Percentiles rank a stretch among this genome's conserved stretches.
Conservation (phyloP, 2,888 invertebrate species). For the Chirona hameri region DNA sequence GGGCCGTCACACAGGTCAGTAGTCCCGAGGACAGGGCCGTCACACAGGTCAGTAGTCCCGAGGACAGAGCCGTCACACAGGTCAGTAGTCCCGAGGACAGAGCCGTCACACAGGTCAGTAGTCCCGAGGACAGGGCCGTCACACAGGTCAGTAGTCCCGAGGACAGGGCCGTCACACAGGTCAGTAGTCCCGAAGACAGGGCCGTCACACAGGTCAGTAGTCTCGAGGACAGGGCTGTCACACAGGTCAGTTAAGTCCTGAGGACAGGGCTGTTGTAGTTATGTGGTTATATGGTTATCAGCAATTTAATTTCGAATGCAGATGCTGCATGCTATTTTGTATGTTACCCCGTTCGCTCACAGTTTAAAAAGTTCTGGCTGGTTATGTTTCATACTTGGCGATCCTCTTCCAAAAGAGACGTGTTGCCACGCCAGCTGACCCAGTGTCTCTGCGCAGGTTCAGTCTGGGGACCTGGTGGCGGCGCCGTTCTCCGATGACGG, state of each 20-base stretch:
- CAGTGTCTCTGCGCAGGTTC: neutral
- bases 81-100: no score
- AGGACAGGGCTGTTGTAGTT: neutral
- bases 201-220: neutral
- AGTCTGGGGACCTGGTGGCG: neutral
- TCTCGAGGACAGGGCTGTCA: neutral
- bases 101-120: no score
- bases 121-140: neutral
- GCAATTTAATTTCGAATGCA: no score
- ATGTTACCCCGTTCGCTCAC: no score
- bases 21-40: no score
- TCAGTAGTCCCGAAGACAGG: neutral
- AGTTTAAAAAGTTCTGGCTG: no score
- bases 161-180: neutral
- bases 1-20: no score
- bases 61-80: neutral
- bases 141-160: no score
- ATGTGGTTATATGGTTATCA: no score
- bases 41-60: neutral
- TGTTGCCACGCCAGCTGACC: neutral
- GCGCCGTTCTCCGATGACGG: conserved; percentile 5
- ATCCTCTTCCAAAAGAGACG: no score
- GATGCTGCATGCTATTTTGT: no score
- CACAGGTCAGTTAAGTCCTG: neutral
- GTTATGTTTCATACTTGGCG: no score